Conservation (phyloP, 2,888 invertebrate genomes). For the Plusia festucae region DNA sequence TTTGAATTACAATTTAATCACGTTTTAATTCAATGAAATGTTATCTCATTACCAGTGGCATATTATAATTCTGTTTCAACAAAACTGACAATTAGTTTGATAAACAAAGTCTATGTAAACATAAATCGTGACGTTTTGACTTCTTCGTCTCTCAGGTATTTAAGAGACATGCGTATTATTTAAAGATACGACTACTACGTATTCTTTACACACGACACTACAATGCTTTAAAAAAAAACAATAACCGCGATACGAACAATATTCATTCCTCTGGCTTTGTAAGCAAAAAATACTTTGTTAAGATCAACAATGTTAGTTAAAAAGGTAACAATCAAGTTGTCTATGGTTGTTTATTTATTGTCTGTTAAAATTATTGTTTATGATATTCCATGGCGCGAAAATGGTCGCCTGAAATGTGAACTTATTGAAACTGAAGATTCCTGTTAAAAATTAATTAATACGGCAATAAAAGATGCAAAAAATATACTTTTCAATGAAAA, state of each 20-base stretch:
- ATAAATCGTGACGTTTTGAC: constrained; percentile 25
- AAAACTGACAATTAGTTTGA: constrained; percentile 16
- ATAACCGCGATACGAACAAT: constrained; percentile 25
- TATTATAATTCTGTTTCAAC: constrained; percentile 10
- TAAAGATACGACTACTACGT: constrained; percentile 14
- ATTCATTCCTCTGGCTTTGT: constrained; percentile 54
- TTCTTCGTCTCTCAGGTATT: constrained; percentile 22
- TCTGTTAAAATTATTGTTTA: constrained; percentile 36
- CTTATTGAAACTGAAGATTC: neutral
- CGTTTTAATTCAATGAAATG: neutral
- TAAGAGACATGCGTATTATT: constrained; percentile 18
- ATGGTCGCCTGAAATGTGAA: constrained; percentile 13
- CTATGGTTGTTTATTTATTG: constrained; percentile 41
- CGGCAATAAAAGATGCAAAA: constrained; percentile 37
- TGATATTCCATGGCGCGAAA: constrained; percentile 37
- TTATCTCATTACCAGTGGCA: constrained; percentile 28
- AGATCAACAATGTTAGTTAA: constrained; percentile 20
- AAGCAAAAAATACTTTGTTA: constrained; percentile 35
- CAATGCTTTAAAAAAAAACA: constrained; percentile 18
- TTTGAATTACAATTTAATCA: neutral
- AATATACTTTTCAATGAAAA: constrained; percentile 30
- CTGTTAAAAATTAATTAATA: constrained; percentile 10
- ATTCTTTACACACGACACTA: constrained; percentile 10
- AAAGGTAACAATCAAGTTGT: constrained; percentile 28
- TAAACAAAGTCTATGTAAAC: constrained; percentile 13